Base-by-base conservation (phyloP, 2,888 invertebrate species). In the Plagodis pulveraria region DNA sequence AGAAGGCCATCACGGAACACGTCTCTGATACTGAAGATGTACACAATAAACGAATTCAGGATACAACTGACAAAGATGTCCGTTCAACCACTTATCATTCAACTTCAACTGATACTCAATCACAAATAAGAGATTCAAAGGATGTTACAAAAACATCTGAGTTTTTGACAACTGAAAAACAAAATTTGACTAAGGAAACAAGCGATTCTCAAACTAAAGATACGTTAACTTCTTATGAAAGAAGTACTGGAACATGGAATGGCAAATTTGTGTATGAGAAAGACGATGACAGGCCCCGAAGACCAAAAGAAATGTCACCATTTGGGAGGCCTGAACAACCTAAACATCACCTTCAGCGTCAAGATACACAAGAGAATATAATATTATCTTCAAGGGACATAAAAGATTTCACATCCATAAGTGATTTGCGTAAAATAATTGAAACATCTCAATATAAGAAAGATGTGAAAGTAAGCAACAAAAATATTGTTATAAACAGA, bases 241-340 rank as follows among this genome's bases (percentile, higher is more conserved):
- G 88, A 71, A 92, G 91, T 58, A 91, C 91, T 33, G 92, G 92
- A 56, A 85, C 92, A 8, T 94, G 94, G 94, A 94, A 94, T 58
- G 94, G 94, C 9, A 94, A 93, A 69, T 94, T 94, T 62, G 77
- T 82, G 22, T 92, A 93, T 65, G 94, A 94, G 76, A 93, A 84
- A 63, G 87, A 90, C 52, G 87, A 89, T 53, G 89, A 87, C 49
- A 85, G 88, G 62, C 89, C 90, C 10, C 88, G 84, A 69, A 81
- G 71, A 66, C 89, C 89, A 0, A 90, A 89, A 69, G 77, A 90
- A 73, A 82, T 84, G 79, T 89, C 91, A 56, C 91, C 91, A 9
- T 90, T 89, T 69, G 89, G 88, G n/a, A 81, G 78, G 61, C 80
- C 87, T 36, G 91, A 91, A 66, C 81, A 83, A 64, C 90, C 90